Percentiles rank a stretch among this genome's conserved stretches.
These are phyloP conservation scores for Pangasius larnaudii DNA, from an alignment of 2,797 vertebrate species.

Conservation along the genomic window DNA sequence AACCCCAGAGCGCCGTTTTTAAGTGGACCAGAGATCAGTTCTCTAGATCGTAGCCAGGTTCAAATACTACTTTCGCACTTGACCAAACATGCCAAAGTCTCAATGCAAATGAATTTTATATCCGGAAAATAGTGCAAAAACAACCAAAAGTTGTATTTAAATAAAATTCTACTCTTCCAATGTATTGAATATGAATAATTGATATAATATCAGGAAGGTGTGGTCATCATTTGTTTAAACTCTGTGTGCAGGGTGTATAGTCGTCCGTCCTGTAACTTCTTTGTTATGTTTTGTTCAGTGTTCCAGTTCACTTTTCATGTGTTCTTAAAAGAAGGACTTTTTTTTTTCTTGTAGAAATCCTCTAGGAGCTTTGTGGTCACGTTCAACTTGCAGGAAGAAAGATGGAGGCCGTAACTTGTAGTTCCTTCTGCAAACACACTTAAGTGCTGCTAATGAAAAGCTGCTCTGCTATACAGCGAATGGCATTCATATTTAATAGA, in stretches of 20 bases:
- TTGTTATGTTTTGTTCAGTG: background rate
- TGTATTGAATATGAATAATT: background rate
- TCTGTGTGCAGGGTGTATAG: background rate
- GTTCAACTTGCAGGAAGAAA: conserved; percentile 16
- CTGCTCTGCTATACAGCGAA: conserved; percentile 34
- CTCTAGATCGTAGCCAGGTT: background rate
- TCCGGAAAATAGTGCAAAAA: background rate
- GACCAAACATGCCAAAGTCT: conserved; percentile 8
- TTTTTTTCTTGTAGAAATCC: conserved; percentile 13
- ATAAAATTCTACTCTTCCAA: background rate
- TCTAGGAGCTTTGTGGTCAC: conserved; percentile 19
- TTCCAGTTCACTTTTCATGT: background rate
- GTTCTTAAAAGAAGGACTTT: background rate
- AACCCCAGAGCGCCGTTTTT: background rate
- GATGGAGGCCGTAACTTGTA: conserved; percentile 18
- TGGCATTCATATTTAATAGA: conserved; percentile 54
- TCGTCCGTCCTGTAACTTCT: background rate
- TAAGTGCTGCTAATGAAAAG: conserved; percentile 52
- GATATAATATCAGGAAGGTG: background rate
- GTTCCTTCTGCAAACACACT: conserved; percentile 25
- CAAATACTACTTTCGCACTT: background rate
- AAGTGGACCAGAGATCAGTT: conserved; percentile 9
- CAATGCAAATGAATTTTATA: background rate
- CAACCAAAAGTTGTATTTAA: background rate
- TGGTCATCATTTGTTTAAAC: background rate